Percentiles rank a stretch among this genome's conserved stretches.
Evolutionary conservation across 2,888 invertebrate species (phyloP).

Genomic region (Taenaris catops): DNA sequence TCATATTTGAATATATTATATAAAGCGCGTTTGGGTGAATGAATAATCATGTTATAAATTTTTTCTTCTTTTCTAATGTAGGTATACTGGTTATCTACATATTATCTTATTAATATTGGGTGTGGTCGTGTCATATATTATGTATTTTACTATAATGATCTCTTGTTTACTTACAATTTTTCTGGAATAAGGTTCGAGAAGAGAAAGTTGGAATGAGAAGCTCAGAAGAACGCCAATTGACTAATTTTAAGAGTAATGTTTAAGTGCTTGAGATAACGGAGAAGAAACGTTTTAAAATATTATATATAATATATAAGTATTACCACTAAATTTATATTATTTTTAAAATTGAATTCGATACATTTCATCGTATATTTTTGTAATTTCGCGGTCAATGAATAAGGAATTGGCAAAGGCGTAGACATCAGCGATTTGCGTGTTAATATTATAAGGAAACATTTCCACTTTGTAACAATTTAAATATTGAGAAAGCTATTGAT

Average conservation of each 20-base stretch:
- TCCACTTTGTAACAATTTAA: slow-evolving; percentile 65
- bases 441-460: slow-evolving; percentile 45
- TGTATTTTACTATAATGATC: slow-evolving; percentile 55
- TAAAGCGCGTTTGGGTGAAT: slow-evolving; percentile 57
- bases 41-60: slow-evolving; percentile 42
- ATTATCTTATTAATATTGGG: slow-evolving; percentile 51
- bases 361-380: slow-evolving; percentile 72
- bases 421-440: slow-evolving; percentile 38
- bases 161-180: slow-evolving; percentile 74
- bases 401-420: slow-evolving; percentile 66
- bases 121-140: slow-evolving; percentile 59
- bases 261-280: slow-evolving; percentile 63
- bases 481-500: slow-evolving; percentile 58
- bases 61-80: slow-evolving; percentile 46
- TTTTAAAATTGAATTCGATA: slow-evolving; percentile 53
- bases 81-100: slow-evolving; percentile 43
- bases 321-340: slow-evolving; percentile 62
- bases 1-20: too few relatives aligned
- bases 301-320: slow-evolving; percentile 42
- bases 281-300: slow-evolving; percentile 57
- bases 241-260: slow-evolving; percentile 51
- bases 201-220: slow-evolving; percentile 44
- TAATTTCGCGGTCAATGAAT: slow-evolving; percentile 66
- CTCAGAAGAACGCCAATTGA: slow-evolving; percentile 70
- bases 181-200: slow-evolving; percentile 56